These are phyloP conservation scores for Manis pentadactyla DNA, from an alignment of 2,797 vertebrate genomes.

Conservation along the genomic window DNA sequence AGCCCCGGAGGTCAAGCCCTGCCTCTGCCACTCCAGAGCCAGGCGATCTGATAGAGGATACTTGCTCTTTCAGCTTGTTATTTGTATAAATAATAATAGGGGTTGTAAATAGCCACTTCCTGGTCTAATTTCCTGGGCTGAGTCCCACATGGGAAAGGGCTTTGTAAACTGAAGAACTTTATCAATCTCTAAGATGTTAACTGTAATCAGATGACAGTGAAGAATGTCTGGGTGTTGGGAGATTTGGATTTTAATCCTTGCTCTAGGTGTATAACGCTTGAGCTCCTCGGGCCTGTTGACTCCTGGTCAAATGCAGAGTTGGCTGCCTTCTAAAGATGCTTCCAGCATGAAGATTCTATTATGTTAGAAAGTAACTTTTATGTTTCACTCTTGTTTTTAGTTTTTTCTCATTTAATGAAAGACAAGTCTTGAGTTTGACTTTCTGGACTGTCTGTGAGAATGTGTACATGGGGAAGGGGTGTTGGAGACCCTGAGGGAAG, in stretches of 20 bases:
- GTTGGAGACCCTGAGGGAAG: background rate
- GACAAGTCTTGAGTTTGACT: slow-evolving; percentile 35
- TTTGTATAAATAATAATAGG: background rate
- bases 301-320: background rate
- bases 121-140: background rate
- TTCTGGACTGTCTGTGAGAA: background rate
- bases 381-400: background rate
- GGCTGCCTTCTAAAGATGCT: background rate
- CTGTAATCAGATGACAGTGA: background rate
- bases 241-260: background rate
- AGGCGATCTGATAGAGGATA: background rate
- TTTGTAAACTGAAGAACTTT: background rate
- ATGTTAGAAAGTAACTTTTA: background rate
- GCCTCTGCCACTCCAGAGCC: background rate
- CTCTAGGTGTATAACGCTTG: background rate
- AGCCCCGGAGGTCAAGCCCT: background rate
- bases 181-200: background rate
- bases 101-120: background rate
- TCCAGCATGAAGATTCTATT: background rate
- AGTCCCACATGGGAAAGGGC: background rate
- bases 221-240: background rate
- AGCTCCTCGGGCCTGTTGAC: background rate
- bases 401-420: slow-evolving; percentile 23
- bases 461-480: background rate
- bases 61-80: background rate